phyloP scores from a whole-genome alignment of 1,140 invertebrate species.

The Monomorium pharaonis region DNA sequence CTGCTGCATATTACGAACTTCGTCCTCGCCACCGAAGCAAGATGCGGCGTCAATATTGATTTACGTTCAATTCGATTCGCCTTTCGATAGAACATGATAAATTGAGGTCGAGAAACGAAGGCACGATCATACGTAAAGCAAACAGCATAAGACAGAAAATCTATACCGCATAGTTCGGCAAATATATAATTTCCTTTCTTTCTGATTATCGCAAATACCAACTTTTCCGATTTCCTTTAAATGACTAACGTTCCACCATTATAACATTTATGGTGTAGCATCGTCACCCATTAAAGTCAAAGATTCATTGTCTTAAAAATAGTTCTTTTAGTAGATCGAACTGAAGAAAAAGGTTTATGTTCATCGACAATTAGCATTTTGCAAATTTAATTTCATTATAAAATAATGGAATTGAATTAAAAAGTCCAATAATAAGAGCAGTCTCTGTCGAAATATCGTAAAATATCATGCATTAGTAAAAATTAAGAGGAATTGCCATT shows the following conservation, averaged over 20 bases:
- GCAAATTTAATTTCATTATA: background rate
- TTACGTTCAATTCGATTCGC: conserved; percentile 36
- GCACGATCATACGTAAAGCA: conserved; percentile 4
- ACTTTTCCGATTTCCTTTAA: conserved; percentile 1
- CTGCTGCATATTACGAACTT: conserved; percentile 33
- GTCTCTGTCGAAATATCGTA: background rate
- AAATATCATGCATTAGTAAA: background rate
- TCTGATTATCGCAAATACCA: conserved; percentile 15
- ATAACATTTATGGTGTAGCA: background rate
- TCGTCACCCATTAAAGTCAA: too few relatives aligned
- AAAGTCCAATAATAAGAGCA: background rate
- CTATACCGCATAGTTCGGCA: background rate
- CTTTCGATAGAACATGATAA: conserved; percentile 36
- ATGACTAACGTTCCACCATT: background rate
- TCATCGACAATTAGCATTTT: background rate
- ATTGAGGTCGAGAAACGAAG: conserved; percentile 42
- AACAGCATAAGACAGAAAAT: conserved; percentile 8
- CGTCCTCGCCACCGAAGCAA: background rate
- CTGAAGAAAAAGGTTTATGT: background rate
- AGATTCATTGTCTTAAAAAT: background rate
- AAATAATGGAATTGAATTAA: background rate
- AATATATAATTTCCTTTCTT: conserved; percentile 35
- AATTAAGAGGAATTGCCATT: background rate
- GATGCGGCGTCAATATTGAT: conserved; percentile 25
- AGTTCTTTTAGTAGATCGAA: background rate